phyloP scores from a whole-genome alignment of 1,140 invertebrate genomes.

The Medauroidea extradentata region DNA sequence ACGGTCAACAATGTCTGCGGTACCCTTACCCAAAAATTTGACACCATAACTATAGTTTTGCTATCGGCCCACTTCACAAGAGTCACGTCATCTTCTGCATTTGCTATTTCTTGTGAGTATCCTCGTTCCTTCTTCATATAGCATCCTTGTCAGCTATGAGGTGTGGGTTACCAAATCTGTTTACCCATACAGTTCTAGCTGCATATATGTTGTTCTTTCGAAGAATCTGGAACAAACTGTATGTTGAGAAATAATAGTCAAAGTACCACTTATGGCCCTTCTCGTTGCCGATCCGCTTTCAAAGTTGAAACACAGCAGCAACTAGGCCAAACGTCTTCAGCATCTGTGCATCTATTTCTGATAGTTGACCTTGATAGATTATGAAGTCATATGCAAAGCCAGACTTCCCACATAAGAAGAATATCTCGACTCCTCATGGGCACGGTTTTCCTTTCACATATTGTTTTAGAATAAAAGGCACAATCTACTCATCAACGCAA shows the following conservation, averaged over 20 bases:
- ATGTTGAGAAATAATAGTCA: slow-evolving; percentile 21
- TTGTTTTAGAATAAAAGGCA: slow-evolving; percentile 23
- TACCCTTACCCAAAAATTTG: slow-evolving; percentile 16
- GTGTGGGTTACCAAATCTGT: slow-evolving; percentile 16
- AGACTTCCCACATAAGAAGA: slow-evolving; percentile 24
- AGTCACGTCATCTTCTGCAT: slow-evolving; percentile 11
- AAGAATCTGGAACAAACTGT: background rate
- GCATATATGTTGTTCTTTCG: slow-evolving; percentile 11
- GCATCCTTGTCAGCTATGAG: slow-evolving; percentile 19
- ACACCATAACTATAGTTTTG: slow-evolving; percentile 11
- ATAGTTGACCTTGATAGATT: slow-evolving; percentile 24
- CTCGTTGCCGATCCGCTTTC: background rate
- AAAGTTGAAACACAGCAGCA: slow-evolving; percentile 9
- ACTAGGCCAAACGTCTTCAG: background rate
- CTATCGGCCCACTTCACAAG: slow-evolving; percentile 19
- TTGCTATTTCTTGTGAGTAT: slow-evolving; percentile 8
- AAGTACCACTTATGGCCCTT: slow-evolving; percentile 11
- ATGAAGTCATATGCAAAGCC: slow-evolving; percentile 29
- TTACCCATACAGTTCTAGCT: slow-evolving; percentile 15
- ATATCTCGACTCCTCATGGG: slow-evolving; percentile 24
- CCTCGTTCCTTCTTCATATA: slow-evolving; percentile 12
- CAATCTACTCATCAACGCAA: slow-evolving; percentile 32
- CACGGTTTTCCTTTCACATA: slow-evolving; percentile 8
- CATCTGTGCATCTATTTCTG: background rate
- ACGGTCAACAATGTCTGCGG: slow-evolving; percentile 14